Base-by-base conservation (phyloP, 2,113 vertebrate genomes). In the Trochalopteron elliotii region DNA sequence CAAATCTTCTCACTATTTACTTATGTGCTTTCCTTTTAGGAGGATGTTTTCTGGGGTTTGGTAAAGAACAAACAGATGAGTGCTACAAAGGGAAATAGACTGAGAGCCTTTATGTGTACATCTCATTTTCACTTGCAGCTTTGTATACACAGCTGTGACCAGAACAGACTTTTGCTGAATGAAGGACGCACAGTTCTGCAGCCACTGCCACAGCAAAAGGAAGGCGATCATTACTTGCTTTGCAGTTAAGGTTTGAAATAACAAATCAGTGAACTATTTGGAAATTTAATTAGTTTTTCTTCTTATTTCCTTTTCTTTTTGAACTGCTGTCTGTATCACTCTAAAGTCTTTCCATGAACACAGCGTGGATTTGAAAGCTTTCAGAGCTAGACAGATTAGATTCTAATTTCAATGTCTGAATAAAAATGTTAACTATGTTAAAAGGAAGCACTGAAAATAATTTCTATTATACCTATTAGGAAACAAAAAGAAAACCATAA, bases 11-110 rank as follows among this genome's bases (percentile, higher is more conserved):
- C 93, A 83, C 92, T 97, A 96, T 98, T 97, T 98, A 97, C 96
- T 98, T 96, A 93, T 93, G 55, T 40, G 85, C 52, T 93, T 93
- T 85, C 78, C 57, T 95, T 94, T 94, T 37, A 87, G 93, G 69
- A 97, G 86, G 94, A 92, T 93, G 92, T 96, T 97, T 97, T 97
- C 89, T 97, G 95, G 91, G 84, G 63, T 95, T 97, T 97, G 69
- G 92, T 97, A 97, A 91, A 96, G 95, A 95, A 96, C 95, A 98
- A 98, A 96, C 92, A 97, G 89, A 97, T 94, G 97, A 97, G 50
- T 83, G 93, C 95, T 95, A 79, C 15, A 71, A 92, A 97, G 94
- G 87, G 85, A 96, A 95, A 80, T 57, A 88, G 96, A 96, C 94
- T 22, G 63, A 82, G 80, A 4, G 91, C 91, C 92, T 97, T 96